phyloP scores from a whole-genome alignment of 2,888 invertebrate genomes.

The Dendrolimus houi region DNA sequence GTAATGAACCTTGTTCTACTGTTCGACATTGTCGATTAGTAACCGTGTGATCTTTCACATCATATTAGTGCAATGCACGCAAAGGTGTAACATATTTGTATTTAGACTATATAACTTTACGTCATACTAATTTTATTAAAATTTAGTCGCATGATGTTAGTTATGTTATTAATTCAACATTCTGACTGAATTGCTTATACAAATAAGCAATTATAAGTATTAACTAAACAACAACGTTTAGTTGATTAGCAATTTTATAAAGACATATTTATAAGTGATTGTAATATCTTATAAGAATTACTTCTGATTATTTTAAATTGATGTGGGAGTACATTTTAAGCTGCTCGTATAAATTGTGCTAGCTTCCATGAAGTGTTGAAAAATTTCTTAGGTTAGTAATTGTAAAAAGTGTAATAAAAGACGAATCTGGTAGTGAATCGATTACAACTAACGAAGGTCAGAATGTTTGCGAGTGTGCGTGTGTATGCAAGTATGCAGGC shows the following conservation, averaged over 20 bases:
- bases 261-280: not conserved
- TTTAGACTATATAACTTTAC: too few relatives aligned
- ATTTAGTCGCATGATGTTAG: not conserved
- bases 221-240: too few relatives aligned
- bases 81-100: too few relatives aligned
- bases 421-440: constrained; percentile 59
- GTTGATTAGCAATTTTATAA: not conserved
- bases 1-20: constrained; percentile 73
- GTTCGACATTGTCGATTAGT: constrained; percentile 60
- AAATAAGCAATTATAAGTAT: too few relatives aligned
- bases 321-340: too few relatives aligned
- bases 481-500: constrained; percentile 74
- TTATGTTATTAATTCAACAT: not conserved
- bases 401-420: constrained; percentile 62
- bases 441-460: constrained; percentile 72
- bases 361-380: too few relatives aligned
- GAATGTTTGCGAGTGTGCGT: constrained; percentile 65
- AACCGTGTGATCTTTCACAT: constrained; percentile 58
- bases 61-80: too few relatives aligned
- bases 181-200: not conserved
- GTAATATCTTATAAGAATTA: not conserved
- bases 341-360: too few relatives aligned
- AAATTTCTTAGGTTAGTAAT: constrained; percentile 33
- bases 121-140: too few relatives aligned
- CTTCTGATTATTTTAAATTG: too few relatives aligned